phyloP scores from a whole-genome alignment of 2,888 invertebrate species.

The Drosophila conformis region DNA sequence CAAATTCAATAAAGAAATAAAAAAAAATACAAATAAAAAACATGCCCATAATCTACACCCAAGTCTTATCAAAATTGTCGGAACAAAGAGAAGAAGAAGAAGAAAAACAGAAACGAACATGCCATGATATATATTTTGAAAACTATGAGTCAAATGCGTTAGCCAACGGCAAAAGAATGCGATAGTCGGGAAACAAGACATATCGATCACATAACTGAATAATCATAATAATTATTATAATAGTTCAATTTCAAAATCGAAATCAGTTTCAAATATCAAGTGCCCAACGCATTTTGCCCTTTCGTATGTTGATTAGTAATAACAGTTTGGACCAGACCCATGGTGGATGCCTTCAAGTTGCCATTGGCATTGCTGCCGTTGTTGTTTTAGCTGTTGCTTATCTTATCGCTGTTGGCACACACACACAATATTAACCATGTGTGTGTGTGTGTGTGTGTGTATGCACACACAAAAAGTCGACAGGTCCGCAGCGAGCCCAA shows the following conservation, averaged over 20 bases:
- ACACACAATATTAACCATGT: slow-evolving; percentile 8
- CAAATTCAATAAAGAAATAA: slow-evolving; percentile 15
- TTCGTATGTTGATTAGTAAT: slow-evolving; percentile 18
- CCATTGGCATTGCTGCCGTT: slow-evolving; percentile 25
- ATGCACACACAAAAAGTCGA: neutral
- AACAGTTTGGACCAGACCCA: neutral
- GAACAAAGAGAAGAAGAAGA: neutral
- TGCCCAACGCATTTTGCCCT: neutral
- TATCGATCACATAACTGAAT: neutral
- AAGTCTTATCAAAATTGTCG: slow-evolving; percentile 10
- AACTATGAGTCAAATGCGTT: slow-evolving; percentile 5
- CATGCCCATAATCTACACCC: slow-evolving; percentile 6
- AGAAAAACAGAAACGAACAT: neutral
- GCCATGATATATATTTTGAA: neutral
- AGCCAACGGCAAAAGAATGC: neutral
- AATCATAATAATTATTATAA: neutral
- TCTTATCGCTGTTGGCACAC: slow-evolving; percentile 45
- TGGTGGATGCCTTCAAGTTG: slow-evolving; percentile 18
- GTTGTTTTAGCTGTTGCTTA: slow-evolving; percentile 23
- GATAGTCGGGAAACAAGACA: neutral
- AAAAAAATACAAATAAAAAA: neutral
- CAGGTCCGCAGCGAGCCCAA: slow-evolving; percentile 11
- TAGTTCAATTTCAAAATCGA: neutral
- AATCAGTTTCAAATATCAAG: slow-evolving; percentile 18
- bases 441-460: neutral